Evolutionary conservation across 2,888 invertebrate genomes (phyloP), one percentile per base, ranked within the genome.

Genomic region (Sclerodermus sp.): DNA sequence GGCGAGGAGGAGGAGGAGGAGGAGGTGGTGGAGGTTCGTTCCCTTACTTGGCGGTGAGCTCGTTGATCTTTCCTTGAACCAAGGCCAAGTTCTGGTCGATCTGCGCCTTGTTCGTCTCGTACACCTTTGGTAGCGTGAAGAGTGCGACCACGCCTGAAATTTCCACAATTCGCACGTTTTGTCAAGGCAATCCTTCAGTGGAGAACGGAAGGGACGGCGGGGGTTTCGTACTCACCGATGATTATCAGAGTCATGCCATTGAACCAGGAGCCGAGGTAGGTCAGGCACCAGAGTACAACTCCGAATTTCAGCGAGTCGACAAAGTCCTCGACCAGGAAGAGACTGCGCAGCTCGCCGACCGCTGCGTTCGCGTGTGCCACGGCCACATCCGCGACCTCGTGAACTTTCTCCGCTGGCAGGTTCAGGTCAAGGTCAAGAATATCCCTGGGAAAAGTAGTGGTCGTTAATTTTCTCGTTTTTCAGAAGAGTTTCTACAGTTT

Each of bases 221-320:
- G n/a, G n/a, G n/a, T 37, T 37, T 37, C 37, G 6, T 37, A 56
- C 60, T 55, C 46, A 95, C 96, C 91, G 76, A 98, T 87, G 77
- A 97, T 96, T 77, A 98, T 88, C 71, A 99, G 88, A 68, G 97
- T 96, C 89, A 98, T 93, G 80, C 97, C 98, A 81, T 98, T 98
- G 85, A 99, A 97, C 93, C 96, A 97, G 72, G 96, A 90, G 74
- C 98, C 98, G 73, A 98, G 85, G 81, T 97, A 98, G 55, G 98
- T 98, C 81, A 98, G 86, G 73, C 91, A 90, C 96, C 96, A 98
- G 78, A 98, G 85, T 73, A 95, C 83, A 67, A 95, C 88, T 68
- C 91, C 95, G 81, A 98, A 98, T 85, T 97, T 93, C 73, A 93
- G 85, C 62, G 93, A 93, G 81, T 98, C 97, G 69, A 97, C 89